These are phyloP conservation scores for Littorina saxatilis DNA, from an alignment of 1,140 invertebrate species.

Conservation along the genomic window DNA sequence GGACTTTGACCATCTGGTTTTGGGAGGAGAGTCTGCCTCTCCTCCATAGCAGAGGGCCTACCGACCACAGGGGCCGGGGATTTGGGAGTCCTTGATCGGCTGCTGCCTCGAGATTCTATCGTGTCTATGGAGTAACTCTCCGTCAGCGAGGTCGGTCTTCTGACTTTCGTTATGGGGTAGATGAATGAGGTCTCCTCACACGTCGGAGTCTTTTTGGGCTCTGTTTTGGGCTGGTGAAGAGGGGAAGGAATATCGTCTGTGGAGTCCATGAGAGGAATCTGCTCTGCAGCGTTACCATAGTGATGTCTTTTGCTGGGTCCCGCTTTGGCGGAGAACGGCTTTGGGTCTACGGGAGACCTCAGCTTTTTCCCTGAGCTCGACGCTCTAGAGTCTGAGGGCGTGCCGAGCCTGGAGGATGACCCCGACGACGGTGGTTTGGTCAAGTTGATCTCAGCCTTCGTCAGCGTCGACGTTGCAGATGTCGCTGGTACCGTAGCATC, in stretches of 20 bases:
- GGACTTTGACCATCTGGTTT: constrained; percentile 72
- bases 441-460: constrained; percentile 8
- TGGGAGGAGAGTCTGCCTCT: constrained; percentile 61
- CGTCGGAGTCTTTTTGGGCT: constrained; percentile 45
- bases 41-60: constrained; percentile 47
- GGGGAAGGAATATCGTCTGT: constrained; percentile 27
- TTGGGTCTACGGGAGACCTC: background rate
- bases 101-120: constrained; percentile 29
- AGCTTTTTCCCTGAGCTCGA: background rate
- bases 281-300: constrained; percentile 20
- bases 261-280: constrained; percentile 43
- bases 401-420: background rate
- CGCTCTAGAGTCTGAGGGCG: background rate
- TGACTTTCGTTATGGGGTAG: constrained; percentile 45
- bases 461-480: constrained; percentile 14
- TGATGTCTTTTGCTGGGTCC: background rate
- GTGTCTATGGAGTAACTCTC: constrained; percentile 58
- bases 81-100: constrained; percentile 12
- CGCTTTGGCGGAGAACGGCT: background rate
- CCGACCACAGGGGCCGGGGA: background rate
- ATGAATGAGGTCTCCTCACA: constrained; percentile 67
- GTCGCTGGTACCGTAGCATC: constrained; percentile 8
- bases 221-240: constrained; percentile 29
- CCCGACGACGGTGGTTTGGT: background rate
- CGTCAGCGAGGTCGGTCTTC: constrained; percentile 67